A percentile compares a stretch with the other conserved stretches of the same genome.
Conservation (phyloP, 1,140 invertebrate genomes). For the Temnothorax nylanderi region DNA sequence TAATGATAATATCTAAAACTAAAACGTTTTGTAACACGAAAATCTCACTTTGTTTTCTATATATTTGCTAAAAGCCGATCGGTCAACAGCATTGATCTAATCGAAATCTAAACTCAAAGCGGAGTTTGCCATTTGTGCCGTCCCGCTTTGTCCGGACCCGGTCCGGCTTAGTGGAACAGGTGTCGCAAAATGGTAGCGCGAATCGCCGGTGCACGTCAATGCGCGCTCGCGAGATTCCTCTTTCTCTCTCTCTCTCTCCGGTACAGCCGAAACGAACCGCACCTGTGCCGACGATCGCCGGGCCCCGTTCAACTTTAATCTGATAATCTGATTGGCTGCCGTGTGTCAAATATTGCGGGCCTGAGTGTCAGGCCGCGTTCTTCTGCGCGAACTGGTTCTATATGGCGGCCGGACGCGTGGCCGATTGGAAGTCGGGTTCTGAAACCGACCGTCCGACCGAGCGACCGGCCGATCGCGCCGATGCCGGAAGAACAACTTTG, state of each 20-base stretch:
- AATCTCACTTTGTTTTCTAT: background rate
- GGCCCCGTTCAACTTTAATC: conserved; percentile 79
- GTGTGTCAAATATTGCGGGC: conserved; percentile 83
- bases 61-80: background rate
- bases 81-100: conserved; percentile 20
- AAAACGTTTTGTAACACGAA: background rate
- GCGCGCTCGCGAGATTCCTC: conserved; percentile 29
- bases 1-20: background rate
- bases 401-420: conserved; percentile 67
- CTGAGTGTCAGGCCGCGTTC: conserved; percentile 77
- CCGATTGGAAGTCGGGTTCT: conserved; percentile 62
- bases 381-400: conserved; percentile 74
- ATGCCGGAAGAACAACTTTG: conserved; percentile 48
- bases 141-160: background rate
- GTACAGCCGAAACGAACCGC: conserved; percentile 53
- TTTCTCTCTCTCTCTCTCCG: background rate
- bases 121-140: background rate
- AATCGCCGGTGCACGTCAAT: conserved; percentile 1
- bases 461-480: conserved; percentile 53
- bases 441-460: conserved; percentile 58
- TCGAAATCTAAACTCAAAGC: background rate
- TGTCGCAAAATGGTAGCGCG: conserved; percentile 43
- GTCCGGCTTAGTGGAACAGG: conserved; percentile 36
- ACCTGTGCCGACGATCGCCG: conserved; percentile 72
- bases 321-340: conserved; percentile 83